These are phyloP conservation scores for Lepus americanus DNA, from an alignment of 2,113 vertebrate genomes.

Conservation along the genomic window DNA sequence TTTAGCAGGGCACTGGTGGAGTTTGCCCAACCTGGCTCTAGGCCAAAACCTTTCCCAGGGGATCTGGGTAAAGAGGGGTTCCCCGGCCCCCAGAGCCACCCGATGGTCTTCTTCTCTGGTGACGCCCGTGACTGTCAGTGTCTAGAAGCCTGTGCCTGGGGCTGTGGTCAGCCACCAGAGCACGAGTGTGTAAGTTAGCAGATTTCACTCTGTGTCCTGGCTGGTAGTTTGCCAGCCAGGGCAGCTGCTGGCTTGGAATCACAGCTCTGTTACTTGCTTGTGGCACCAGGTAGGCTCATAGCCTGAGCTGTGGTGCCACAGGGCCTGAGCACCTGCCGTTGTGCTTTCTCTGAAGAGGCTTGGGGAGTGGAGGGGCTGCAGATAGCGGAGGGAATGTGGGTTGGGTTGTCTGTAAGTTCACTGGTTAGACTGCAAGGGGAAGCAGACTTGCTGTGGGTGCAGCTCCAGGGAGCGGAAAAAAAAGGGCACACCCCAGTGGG, in stretches of 20 bases:
- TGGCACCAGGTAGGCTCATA: background rate
- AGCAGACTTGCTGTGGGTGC: background rate
- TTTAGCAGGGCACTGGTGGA: background rate
- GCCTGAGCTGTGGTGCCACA: background rate
- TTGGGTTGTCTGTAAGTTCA: background rate
- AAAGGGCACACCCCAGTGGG: fast-evolving
- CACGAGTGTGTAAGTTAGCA: background rate
- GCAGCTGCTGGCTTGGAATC: background rate
- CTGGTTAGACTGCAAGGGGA: background rate
- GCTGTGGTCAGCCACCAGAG: background rate
- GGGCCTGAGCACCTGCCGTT: background rate
- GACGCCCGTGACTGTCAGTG: background rate
- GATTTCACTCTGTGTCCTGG: background rate
- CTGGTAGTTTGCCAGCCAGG: background rate
- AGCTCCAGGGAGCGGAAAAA: background rate
- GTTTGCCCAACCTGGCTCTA: background rate
- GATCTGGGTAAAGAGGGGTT: background rate
- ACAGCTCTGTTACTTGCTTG: too few relatives aligned
- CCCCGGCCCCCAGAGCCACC: background rate
- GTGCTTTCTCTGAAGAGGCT: background rate
- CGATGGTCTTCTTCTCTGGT: background rate
- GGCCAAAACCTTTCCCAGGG: background rate
- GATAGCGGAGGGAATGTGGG: background rate
- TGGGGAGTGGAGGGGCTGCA: background rate
- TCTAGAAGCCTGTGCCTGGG: background rate